Base-by-base conservation (phyloP, 1,140 invertebrate genomes). In the Polypedilum vanderplanki region DNA sequence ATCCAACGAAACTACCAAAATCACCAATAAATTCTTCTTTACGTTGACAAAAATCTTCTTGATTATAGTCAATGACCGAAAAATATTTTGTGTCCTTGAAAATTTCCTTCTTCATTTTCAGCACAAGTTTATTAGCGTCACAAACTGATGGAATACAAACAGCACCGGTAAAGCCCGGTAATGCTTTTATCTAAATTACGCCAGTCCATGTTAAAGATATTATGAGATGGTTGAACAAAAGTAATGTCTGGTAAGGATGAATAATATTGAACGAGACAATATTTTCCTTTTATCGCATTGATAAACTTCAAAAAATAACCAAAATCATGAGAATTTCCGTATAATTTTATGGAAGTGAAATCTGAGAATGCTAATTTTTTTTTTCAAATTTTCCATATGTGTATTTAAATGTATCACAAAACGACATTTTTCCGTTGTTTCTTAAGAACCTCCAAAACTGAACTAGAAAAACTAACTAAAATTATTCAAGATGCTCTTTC, bases 311-410 rank as follows among this genome's bases (percentile, higher is more conserved):
- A 12, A 70, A 70, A 18, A 17, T 70, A 1, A n/a, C 67, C 17
- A 20, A 70, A 70, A 24, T 20, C 67, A 70, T 15, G 1, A 7
- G 9, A 24, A 70, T 24, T 24, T 18, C n/a, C 65, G 8, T 10
- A 70, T 70, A 17, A 8, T 9, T 1, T 9, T 9, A 5, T 20
- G 17, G 9, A n/a, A 15, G 3, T n/a, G 65, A 67, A 67, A 78
- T 80, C 97, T 65, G 95, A 95, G 65, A 97, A 96, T 82, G 97
- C 97, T 81, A 90, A 90, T 33, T 33, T 5, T 33, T 33, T 33
- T 33, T 33, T 33, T 33, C 24, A 33, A 33, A 33, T 3, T 33
- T 33, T 33, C 5, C 24, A 5, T n/a, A 33, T 33, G 5, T 3
- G 1, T 33, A 33, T 33, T n/a, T n/a, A n/a, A n/a, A n/a, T n/a